These are phyloP conservation scores for Drosophila suboccidentalis DNA, from an alignment of 2,888 invertebrate genomes.

Conservation along the genomic window DNA sequence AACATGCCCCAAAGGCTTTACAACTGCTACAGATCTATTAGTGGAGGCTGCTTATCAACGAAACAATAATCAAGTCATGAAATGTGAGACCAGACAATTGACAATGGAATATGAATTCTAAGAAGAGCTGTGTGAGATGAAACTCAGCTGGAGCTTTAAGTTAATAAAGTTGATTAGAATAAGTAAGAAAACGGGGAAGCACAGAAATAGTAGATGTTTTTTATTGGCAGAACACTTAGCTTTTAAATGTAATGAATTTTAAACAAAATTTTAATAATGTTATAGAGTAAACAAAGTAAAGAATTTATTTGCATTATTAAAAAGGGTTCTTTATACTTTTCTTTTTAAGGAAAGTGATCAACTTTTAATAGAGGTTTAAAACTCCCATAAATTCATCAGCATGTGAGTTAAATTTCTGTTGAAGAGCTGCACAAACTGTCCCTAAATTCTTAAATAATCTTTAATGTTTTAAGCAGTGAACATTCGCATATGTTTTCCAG, in stretches of 20 bases:
- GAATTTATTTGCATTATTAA: no score
- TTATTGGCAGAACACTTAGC: background rate
- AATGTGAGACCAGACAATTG: constrained; percentile 60
- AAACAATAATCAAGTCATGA: constrained; percentile 60
- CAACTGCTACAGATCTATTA: background rate
- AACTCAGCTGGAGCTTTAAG: constrained; percentile 9
- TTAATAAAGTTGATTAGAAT: constrained; percentile 26
- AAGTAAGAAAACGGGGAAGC: background rate
- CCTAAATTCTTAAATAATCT: background rate
- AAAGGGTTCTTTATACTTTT: no score
- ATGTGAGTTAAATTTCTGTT: background rate
- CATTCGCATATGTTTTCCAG: constrained; percentile 9
- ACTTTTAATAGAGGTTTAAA: background rate
- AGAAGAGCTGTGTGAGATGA: constrained; percentile 7
- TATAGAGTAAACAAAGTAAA: no score
- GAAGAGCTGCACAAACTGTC: no score
- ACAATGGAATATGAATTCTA: constrained; percentile 32
- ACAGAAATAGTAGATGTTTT: background rate
- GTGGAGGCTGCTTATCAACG: constrained; percentile 58
- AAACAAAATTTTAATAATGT: no score
- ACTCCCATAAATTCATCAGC: background rate
- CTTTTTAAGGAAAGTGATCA: no score
- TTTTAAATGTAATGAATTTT: constrained; percentile 4
- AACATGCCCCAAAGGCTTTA: constrained; percentile 22
- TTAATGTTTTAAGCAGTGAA: background rate